Evolutionary conservation across 2,797 vertebrate genomes (phyloP).

Genomic region (Nannoperca obscura): DNA sequence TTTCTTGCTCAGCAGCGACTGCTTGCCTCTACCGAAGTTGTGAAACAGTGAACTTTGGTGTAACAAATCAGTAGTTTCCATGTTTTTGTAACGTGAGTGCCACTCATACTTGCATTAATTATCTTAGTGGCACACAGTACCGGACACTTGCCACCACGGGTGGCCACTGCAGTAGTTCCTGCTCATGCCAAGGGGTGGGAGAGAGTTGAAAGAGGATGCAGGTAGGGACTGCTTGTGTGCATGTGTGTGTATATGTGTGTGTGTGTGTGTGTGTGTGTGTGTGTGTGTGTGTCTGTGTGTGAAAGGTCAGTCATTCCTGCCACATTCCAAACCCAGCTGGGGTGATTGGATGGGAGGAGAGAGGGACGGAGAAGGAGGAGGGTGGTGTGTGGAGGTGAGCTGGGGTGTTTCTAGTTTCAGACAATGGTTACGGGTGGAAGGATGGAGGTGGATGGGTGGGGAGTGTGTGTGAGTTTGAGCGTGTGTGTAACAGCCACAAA

Average conservation of each 20-base stretch:
- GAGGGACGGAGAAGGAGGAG: slow-evolving; percentile 69
- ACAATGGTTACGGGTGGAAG: slow-evolving; percentile 84
- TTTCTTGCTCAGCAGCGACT: background rate
- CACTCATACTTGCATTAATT: background rate
- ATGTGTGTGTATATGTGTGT: slow-evolving; percentile 46
- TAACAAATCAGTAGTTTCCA: background rate
- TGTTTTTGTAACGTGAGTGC: background rate
- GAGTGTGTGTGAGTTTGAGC: slow-evolving; percentile 53
- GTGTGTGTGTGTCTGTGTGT: slow-evolving; percentile 49
- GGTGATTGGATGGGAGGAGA: slow-evolving; percentile 82
- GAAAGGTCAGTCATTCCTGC: slow-evolving; percentile 71
- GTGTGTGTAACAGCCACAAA: slow-evolving; percentile 80
- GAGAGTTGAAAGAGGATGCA: slow-evolving; percentile 58
- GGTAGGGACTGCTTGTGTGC: slow-evolving; percentile 59
- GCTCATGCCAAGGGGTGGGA: slow-evolving; percentile 35
- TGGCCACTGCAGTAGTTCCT: slow-evolving; percentile 50
- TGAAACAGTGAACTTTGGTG: background rate
- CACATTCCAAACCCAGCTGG: slow-evolving; percentile 84
- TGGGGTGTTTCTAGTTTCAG: slow-evolving; percentile 86
- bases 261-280: slow-evolving; percentile 55
- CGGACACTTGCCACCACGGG: slow-evolving; percentile 56
- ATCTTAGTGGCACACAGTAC: slow-evolving; percentile 8
- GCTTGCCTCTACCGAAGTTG: background rate
- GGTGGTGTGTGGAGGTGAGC: slow-evolving; percentile 75
- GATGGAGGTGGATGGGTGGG: slow-evolving; percentile 75